Evolutionary conservation across 2,888 invertebrate genomes (phyloP).

Genomic region (Odontomyia ornata): DNA sequence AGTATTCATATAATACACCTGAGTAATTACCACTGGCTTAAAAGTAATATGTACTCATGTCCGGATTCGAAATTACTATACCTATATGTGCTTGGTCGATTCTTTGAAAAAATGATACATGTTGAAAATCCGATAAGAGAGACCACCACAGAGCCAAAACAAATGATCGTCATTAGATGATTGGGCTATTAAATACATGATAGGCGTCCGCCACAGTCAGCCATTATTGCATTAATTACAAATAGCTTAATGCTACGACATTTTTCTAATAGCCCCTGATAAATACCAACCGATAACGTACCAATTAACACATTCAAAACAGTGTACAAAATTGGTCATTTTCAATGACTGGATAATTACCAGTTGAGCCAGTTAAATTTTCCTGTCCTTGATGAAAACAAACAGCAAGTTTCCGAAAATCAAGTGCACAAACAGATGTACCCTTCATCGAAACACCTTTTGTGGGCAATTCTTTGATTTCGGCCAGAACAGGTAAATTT

Average conservation of each 20-base stretch:
- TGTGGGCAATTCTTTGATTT: slow-evolving; percentile 5
- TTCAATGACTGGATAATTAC: not conserved
- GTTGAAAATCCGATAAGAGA: slow-evolving; percentile 25
- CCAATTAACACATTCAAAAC: slow-evolving; percentile 49
- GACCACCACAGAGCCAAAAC: slow-evolving; percentile 40
- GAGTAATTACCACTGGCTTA: not conserved
- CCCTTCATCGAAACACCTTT: not conserved
- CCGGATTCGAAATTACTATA: too few species aligned
- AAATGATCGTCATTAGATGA: slow-evolving; percentile 45
- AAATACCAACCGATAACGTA: slow-evolving; percentile 49
- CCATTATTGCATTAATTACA: slow-evolving; percentile 50
- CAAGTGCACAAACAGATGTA: too few species aligned
- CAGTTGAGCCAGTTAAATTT: not conserved
- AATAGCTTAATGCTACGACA: slow-evolving; percentile 49
- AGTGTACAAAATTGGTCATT: slow-evolving; percentile 26
- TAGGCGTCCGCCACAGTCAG: slow-evolving; percentile 1
- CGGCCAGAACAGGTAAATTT: slow-evolving; percentile 12
- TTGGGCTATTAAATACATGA: slow-evolving; percentile 37
- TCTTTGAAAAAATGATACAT: slow-evolving; percentile 11
- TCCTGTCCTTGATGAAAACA: slow-evolving; percentile 19
- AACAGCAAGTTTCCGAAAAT: not conserved
- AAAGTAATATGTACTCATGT: not conserved
- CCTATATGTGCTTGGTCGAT: too few species aligned
- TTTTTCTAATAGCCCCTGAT: slow-evolving; percentile 50
- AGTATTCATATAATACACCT: not conserved